Percentiles rank a stretch among this genome's conserved stretches.
These are phyloP conservation scores for Oreocharis arfaki DNA, from an alignment of 2,113 vertebrate genomes.

Conservation along the genomic window DNA sequence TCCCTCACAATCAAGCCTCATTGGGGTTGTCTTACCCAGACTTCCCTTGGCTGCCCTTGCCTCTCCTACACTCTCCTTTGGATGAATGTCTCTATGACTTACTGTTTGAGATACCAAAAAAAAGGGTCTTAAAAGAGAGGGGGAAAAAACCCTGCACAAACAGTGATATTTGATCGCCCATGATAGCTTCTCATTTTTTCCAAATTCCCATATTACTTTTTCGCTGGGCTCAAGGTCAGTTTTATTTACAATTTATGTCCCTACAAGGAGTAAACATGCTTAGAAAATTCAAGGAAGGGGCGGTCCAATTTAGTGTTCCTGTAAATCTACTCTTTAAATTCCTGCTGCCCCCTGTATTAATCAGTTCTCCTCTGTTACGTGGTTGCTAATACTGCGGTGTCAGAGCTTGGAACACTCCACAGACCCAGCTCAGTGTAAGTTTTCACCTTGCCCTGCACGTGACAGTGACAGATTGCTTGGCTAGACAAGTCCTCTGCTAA, in stretches of 20 bases:
- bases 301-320: not conserved
- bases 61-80: not conserved
- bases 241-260: not conserved
- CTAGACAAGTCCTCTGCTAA: slow-evolving; percentile 46
- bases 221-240: not conserved
- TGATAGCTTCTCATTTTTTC: not conserved
- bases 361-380: not conserved
- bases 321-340: not conserved
- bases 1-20: not conserved
- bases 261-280: not conserved
- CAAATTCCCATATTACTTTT: not conserved
- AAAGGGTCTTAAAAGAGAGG: not conserved
- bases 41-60: not conserved
- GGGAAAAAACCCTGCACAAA: not conserved
- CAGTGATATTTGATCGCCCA: not conserved
- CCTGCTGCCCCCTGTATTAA: not conserved
- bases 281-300: not conserved
- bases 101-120: not conserved
- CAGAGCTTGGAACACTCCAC: not conserved
- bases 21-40: not conserved
- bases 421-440: not conserved
- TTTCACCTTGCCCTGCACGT: not conserved
- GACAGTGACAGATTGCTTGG: slow-evolving; percentile 3
- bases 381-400: not conserved
- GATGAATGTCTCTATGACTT: not conserved